Evolutionary conservation across 1,140 invertebrate species (phyloP).

Genomic region (Dufourea novaeangliae): DNA sequence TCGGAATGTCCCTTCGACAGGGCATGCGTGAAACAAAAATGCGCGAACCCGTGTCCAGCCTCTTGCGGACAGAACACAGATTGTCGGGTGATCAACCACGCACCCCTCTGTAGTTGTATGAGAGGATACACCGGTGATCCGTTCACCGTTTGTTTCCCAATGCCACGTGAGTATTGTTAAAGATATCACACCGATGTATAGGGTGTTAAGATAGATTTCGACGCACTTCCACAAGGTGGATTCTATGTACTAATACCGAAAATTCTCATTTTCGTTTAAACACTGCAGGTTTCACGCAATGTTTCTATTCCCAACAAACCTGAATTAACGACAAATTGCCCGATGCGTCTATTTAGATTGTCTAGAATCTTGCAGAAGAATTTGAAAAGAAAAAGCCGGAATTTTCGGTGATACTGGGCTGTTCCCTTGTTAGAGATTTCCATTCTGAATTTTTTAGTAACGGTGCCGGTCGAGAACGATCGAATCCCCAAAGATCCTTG

Average conservation of each 20-base stretch:
- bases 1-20: constrained; percentile 81
- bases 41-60: constrained; percentile 82
- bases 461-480: constrained; percentile 16
- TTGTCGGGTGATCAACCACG: constrained; percentile 86
- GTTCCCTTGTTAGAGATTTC: neutral
- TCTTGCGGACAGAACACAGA: constrained; percentile 83
- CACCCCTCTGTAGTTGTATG: constrained; percentile 85
- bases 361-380: too few relatives aligned
- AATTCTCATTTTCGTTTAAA: too few relatives aligned
- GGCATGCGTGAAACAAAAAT: constrained; percentile 83
- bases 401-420: too few relatives aligned
- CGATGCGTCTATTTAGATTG: too few relatives aligned
- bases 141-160: constrained; percentile 84
- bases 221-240: too few relatives aligned
- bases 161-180: constrained; percentile 34
- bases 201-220: too few relatives aligned
- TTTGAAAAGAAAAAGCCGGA: too few relatives aligned
- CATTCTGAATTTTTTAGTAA: constrained; percentile 15
- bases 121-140: constrained; percentile 88
- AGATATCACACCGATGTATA: too few relatives aligned
- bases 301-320: too few relatives aligned
- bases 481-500: constrained; percentile 82
- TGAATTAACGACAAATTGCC: too few relatives aligned
- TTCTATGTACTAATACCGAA: too few relatives aligned
- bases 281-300: too few relatives aligned